These are phyloP conservation scores for Bursaphelenchus okinawaensis DNA, from an alignment of 2,888 invertebrate genomes.

Conservation along the genomic window DNA sequence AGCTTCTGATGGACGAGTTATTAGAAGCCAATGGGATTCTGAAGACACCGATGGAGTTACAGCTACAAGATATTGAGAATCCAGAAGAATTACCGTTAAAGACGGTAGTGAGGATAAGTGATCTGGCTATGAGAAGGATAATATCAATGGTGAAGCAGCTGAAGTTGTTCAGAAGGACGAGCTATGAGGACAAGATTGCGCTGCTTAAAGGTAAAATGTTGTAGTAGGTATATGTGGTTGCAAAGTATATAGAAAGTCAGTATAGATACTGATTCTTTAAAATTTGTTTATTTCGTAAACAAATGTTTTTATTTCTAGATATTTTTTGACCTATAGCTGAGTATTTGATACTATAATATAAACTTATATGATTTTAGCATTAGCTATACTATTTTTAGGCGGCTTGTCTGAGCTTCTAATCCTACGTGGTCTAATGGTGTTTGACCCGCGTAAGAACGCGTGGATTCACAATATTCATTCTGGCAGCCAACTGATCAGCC, in stretches of 20 bases:
- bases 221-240: too few species aligned
- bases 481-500: constrained; percentile 4
- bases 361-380: too few species aligned
- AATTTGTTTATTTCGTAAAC: too few species aligned
- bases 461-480: constrained; percentile 68
- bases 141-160: constrained; percentile 66
- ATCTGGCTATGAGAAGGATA: constrained; percentile 78
- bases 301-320: too few species aligned
- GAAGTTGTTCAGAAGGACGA: constrained; percentile 80
- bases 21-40: constrained; percentile 26
- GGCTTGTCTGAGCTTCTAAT: constrained; percentile 95
- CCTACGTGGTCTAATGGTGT: constrained; percentile 82
- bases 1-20: constrained; percentile 23
- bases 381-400: too few species aligned
- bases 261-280: too few species aligned
- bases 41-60: constrained; percentile 30
- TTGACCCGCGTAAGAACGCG: constrained; percentile 78
- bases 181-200: constrained; percentile 84
- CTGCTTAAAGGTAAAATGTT: constrained; percentile 71
- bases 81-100: constrained; percentile 28
- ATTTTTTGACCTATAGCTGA: too few species aligned
- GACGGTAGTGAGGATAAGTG: constrained; percentile 65
- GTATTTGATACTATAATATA: too few species aligned
- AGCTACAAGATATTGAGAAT: constrained; percentile 19
- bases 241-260: too few species aligned